Percentiles rank a stretch among this genome's conserved stretches.
Conservation (phyloP, 2,797 vertebrate species). For the Caiman crocodilus region DNA sequence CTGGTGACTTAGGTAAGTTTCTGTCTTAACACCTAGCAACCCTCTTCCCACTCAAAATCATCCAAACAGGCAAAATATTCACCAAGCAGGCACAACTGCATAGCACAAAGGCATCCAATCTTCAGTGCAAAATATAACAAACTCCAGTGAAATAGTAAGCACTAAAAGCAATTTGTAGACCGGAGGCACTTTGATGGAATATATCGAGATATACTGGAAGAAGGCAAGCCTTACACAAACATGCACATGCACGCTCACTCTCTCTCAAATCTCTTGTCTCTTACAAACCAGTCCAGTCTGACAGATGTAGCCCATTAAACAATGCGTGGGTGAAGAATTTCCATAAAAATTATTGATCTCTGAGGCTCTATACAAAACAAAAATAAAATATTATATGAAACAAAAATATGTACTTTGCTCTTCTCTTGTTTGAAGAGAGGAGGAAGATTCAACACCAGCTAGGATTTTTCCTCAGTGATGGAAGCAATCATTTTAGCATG, state of each 20-base stretch:
- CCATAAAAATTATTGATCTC: not conserved
- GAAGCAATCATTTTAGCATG: not conserved
- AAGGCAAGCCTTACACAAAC: not conserved
- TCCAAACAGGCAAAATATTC: not conserved
- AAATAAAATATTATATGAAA: not conserved
- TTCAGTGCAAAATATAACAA: not conserved
- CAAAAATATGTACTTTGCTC: not conserved
- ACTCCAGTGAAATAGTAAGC: not conserved
- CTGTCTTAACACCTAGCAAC: not conserved
- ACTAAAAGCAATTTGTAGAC: not conserved
- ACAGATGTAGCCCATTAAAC: not conserved
- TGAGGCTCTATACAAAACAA: not conserved
- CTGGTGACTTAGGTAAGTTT: not conserved
- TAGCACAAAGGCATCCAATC: fast-evolving
- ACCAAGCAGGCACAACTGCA: fast-evolving
- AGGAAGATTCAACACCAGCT: not conserved
- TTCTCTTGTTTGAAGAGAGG: not conserved
- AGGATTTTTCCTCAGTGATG: not conserved
- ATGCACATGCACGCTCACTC: too few relatives aligned
- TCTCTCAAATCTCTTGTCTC: too few relatives aligned
- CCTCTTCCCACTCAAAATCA: not conserved
- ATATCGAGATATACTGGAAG: not conserved
- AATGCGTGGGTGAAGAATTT: constrained; percentile 11
- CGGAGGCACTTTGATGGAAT: not conserved
- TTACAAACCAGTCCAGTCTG: not conserved